These are phyloP conservation scores for Lasiurus cinereus DNA, from an alignment of 2,113 vertebrate genomes.

Conservation along the genomic window DNA sequence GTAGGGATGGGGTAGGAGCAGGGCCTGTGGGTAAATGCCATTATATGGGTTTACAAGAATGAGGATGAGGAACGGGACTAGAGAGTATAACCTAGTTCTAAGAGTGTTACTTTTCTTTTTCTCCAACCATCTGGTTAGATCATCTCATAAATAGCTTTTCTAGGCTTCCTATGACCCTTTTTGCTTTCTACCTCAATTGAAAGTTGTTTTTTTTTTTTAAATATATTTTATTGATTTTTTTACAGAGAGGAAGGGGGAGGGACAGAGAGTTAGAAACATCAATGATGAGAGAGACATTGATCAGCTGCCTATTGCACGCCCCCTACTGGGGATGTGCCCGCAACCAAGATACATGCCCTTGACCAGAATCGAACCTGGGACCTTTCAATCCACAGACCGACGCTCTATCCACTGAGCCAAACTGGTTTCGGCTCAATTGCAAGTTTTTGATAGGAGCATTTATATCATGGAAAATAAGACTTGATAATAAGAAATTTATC, in stretches of 20 bases:
- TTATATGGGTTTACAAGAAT: background rate
- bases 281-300: no score
- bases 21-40: background rate
- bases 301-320: no score
- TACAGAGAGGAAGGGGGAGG: no score
- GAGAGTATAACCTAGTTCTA: background rate
- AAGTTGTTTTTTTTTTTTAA: background rate
- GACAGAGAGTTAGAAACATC: no score
- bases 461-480: conserved; percentile 57
- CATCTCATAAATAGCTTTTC: conserved; percentile 38
- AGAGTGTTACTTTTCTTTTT: background rate
- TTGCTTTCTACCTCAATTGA: background rate
- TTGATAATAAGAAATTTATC: conserved; percentile 41
- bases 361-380: no score
- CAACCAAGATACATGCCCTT: no score
- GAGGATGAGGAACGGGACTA: background rate
- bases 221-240: no score
- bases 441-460: background rate
- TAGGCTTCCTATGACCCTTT: background rate
- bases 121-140: background rate
- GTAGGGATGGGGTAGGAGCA: background rate
- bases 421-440: background rate
- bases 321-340: no score
- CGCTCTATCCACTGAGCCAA: no score
- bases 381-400: no score